Conservation (phyloP, 2,113 vertebrate genomes). For the Seriola quinqueradiata region DNA sequence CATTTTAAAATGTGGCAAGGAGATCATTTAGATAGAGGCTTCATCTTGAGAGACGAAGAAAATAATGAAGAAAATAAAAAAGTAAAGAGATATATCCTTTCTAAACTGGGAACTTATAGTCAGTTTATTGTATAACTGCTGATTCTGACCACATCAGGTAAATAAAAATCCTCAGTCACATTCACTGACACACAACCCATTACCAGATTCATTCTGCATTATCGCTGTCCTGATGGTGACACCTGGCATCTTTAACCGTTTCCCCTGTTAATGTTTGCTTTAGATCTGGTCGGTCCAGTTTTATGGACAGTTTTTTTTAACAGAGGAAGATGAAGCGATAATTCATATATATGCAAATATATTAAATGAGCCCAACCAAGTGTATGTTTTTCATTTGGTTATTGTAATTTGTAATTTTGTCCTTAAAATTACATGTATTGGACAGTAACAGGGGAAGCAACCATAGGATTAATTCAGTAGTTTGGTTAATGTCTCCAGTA, state of each 20-base stretch:
- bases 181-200: background rate
- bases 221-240: background rate
- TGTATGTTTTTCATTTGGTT: background rate
- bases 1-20: background rate
- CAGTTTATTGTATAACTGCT: background rate
- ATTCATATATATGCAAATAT: background rate
- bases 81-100: background rate
- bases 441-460: background rate
- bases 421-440: background rate
- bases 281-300: background rate
- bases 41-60: background rate
- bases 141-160: background rate
- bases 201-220: background rate
- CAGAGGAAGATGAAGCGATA: background rate
- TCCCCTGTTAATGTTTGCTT: background rate
- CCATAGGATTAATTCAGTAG: conserved; percentile 33
- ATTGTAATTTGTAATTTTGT: background rate
- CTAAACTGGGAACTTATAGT: conserved; percentile 3
- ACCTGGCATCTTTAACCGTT: background rate
- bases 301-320: background rate
- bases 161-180: background rate
- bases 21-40: background rate
- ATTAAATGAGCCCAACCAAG: background rate
- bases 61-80: background rate
- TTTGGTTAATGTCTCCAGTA: conserved; percentile 33